Evolutionary conservation across 2,113 vertebrate genomes (phyloP).

Genomic region (Prunella himalayana): DNA sequence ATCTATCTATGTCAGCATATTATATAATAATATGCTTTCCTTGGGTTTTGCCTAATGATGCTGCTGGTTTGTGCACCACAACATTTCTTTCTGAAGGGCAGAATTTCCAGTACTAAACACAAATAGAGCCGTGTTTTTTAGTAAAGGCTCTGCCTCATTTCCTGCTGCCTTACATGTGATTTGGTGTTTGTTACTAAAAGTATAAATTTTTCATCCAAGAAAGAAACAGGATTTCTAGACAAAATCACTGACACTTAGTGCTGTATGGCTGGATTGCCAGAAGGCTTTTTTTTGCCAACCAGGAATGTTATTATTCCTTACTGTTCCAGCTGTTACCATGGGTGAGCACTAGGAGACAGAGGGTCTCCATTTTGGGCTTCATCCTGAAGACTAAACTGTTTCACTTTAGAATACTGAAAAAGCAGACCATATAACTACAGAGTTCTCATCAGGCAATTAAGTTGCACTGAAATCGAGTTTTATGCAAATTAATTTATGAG

Average conservation of each 20-base stretch:
- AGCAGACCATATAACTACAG: neutral
- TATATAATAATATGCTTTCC: neutral
- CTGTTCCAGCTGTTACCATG: neutral
- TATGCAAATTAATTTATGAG: neutral
- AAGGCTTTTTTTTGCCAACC: neutral
- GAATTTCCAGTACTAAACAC: neutral
- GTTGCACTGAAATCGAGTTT: neutral
- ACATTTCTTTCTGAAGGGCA: neutral
- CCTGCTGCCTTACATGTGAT: neutral
- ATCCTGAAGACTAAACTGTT: neutral
- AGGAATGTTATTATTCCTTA: neutral
- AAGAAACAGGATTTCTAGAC: neutral
- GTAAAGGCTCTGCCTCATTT: neutral
- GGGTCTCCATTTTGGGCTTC: neutral
- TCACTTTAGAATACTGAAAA: neutral
- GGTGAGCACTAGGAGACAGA: neutral
- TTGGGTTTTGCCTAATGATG: neutral
- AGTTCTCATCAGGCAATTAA: neutral
- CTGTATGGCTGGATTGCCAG: neutral
- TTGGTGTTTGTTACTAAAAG: neutral
- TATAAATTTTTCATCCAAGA: neutral
- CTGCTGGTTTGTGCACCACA: neutral
- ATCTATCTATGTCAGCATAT: neutral
- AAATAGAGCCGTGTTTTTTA: neutral
- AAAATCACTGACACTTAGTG: neutral